Evolutionary conservation across 1,140 invertebrate species (phyloP), one percentile per base, ranked within the genome.

Genomic region (Goniozus legneri): DNA sequence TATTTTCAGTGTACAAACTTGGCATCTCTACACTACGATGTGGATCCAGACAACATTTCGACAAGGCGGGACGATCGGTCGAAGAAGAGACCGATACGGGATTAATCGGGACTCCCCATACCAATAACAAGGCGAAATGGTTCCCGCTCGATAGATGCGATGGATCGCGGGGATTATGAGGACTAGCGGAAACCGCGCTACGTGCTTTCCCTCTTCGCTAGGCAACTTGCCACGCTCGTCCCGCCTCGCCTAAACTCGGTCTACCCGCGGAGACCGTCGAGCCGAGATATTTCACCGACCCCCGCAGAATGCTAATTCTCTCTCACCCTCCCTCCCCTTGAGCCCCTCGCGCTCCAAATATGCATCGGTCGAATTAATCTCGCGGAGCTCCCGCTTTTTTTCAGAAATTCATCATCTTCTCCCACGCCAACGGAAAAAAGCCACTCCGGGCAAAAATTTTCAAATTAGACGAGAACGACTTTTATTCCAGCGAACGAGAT

Each of bases 181-280:
- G 14, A 50, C 15, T 24, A 35, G 38, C 12, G 21, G 30, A 47
- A 56, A 55, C 33, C 27, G 30, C 22, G 24, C 45, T 34, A 48
- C 32, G 37, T 41, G 43, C 19, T 21, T 10, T 19, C 16, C 30
- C 3, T 21, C 21, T 31, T 31, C 37, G 45, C 53, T 52, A 52
- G 54, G 62, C 52, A 58, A 60, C 34, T 56, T 60, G 50, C 56
- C 58, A 58, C 32, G 30, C 33, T 52, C 49, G 43, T 50, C 44
- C 46, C 54, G 44, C 40, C 46, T 50, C 44, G 37, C 51, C 36
- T 42, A 39, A 27, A 18, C 46, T 52, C 50, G 44, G 50, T 50
- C 37, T 37, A 41, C 13, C 22, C 36, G 13, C 36, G 40, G 24
- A 45, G 45, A 50, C 44, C 48, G 32, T 37, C 41, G 45, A 35